Evolutionary conservation across 2,888 invertebrate species (phyloP).

Genomic region (Poecilobothrus nobilitatus): DNA sequence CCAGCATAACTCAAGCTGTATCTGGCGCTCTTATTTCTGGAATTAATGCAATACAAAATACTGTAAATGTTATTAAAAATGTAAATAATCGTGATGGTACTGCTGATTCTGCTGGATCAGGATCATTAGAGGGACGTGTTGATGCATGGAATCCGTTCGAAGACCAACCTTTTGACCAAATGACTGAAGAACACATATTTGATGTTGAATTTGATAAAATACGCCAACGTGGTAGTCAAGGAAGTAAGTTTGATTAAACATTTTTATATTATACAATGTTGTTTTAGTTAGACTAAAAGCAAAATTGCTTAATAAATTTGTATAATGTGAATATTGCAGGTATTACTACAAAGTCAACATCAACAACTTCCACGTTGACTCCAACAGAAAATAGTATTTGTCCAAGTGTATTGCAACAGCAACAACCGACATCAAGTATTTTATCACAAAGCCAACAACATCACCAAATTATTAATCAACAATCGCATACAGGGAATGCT

Average conservation of each 20-base stretch:
- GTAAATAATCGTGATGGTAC: constrained; percentile 14
- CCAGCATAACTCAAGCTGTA: constrained; percentile 18
- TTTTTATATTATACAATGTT: not conserved
- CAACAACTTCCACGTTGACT: constrained; percentile 40
- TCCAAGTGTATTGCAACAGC: constrained; percentile 20
- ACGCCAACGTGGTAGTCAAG: constrained; percentile 62
- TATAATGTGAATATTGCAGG: constrained; percentile 26
- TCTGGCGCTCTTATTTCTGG: constrained; percentile 19
- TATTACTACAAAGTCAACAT: constrained; percentile 41
- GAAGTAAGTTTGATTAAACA: constrained; percentile 49
- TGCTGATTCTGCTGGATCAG: constrained; percentile 18
- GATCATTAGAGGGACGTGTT: constrained; percentile 35
- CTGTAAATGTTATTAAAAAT: constrained; percentile 24
- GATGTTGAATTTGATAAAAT: constrained; percentile 78
- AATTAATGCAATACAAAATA: constrained; percentile 19
- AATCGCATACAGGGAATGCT: not conserved
- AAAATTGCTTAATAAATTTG: not conserved
- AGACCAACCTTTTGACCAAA: constrained; percentile 62
- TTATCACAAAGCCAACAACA: constrained; percentile 10
- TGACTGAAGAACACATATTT: constrained; percentile 73
- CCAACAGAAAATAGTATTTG: constrained; percentile 35
- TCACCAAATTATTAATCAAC: constrained; percentile 12
- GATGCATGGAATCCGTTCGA: constrained; percentile 82
- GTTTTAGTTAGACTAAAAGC: too few relatives aligned
- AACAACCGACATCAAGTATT: constrained; percentile 2